Evolutionary conservation across 2,888 invertebrate species (phyloP).

Genomic region (Plagodis pulveraria): DNA sequence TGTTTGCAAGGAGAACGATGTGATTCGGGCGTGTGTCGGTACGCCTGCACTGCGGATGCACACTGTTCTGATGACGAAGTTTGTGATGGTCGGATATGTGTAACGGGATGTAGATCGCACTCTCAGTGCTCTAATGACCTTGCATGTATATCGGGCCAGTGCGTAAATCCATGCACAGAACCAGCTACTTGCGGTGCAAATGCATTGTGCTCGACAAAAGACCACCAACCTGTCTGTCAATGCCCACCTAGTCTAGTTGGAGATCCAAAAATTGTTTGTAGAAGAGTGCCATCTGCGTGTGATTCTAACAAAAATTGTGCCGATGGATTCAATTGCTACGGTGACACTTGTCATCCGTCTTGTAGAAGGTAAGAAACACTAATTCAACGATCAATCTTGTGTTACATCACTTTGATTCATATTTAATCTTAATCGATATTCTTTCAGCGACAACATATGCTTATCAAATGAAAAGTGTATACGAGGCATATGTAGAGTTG

Average conservation of each 20-base stretch:
- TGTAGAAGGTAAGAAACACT: constrained; percentile 87
- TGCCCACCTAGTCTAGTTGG: constrained; percentile 90
- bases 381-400: too few species aligned
- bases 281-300: constrained; percentile 88
- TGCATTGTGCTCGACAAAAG: constrained; percentile 88
- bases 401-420: too few species aligned
- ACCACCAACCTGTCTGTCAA: constrained; percentile 90
- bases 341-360: constrained; percentile 90
- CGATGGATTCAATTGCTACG: constrained; percentile 90
- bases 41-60: constrained; percentile 92
- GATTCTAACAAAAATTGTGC: constrained; percentile 88
- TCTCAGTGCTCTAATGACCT: constrained; percentile 89
- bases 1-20: constrained; percentile 94
- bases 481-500: constrained; percentile 91
- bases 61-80: constrained; percentile 95
- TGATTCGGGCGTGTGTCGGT: constrained; percentile 90
- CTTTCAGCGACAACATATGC: constrained; percentile 91
- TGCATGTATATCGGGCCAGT: constrained; percentile 92
- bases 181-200: constrained; percentile 94
- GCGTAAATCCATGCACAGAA: constrained; percentile 90
- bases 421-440: constrained; percentile 4
- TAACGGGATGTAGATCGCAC: constrained; percentile 92
- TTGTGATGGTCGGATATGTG: constrained; percentile 92
- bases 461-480: constrained; percentile 94
- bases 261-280: constrained; percentile 90